A percentile compares a stretch with the other conserved stretches of the same genome.
Evolutionary conservation across 1,140 invertebrate species (phyloP).

Genomic region (Drosophila bocki): DNA sequence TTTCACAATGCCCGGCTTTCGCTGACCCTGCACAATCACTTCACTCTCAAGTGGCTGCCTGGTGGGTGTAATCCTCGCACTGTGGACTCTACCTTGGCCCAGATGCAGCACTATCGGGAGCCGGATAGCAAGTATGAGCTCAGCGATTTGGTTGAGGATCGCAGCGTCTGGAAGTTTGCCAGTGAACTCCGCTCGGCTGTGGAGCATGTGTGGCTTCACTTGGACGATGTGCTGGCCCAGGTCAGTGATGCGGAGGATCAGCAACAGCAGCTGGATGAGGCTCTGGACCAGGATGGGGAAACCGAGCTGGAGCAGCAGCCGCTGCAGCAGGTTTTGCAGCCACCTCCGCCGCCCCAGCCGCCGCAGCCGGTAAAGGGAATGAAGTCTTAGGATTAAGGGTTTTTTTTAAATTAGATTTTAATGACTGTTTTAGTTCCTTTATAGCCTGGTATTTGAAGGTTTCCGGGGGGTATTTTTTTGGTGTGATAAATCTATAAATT

Average conservation of each 20-base stretch:
- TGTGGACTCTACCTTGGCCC: constrained; percentile 25
- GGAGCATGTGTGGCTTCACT: constrained; percentile 56
- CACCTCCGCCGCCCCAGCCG: background rate
- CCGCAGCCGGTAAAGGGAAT: background rate
- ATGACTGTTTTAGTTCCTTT: background rate
- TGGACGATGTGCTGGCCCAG: constrained; percentile 50
- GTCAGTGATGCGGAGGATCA: constrained; percentile 33
- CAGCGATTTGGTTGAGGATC: constrained; percentile 52
- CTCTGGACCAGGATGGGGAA: constrained; percentile 37
- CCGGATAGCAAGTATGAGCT: constrained; percentile 44
- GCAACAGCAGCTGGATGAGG: constrained; percentile 29
- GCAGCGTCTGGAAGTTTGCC: constrained; percentile 58
- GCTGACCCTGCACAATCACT: constrained; percentile 72
- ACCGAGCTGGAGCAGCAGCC: constrained; percentile 33
- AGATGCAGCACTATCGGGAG: constrained; percentile 75
- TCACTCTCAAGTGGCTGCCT: constrained; percentile 47
- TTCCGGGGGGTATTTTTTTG: background rate
- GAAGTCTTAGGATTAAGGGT: background rate
- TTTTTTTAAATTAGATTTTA: background rate
- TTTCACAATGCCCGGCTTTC: constrained; percentile 65
- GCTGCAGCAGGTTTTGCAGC: constrained; percentile 4
- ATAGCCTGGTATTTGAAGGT: background rate
- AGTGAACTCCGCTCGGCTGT: constrained; percentile 43
- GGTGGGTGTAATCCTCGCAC: constrained; percentile 37
- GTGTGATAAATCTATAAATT: too few relatives aligned